Conservation (phyloP, 2,113 vertebrate genomes). For the Cavia porcellus region DNA sequence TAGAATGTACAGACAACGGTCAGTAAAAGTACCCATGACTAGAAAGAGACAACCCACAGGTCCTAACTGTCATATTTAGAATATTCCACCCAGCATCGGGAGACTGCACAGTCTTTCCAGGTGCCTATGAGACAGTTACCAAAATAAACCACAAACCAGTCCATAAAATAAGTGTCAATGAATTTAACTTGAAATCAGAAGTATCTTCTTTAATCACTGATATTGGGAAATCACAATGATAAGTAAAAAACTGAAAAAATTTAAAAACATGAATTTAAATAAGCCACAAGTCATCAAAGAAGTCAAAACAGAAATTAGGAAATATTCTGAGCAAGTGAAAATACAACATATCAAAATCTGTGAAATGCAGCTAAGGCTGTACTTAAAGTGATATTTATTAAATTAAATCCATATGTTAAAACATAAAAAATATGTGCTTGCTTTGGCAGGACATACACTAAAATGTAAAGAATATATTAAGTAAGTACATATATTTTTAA, state of each 20-base stretch:
- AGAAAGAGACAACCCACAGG: neutral
- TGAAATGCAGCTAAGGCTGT: neutral
- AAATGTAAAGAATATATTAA: neutral
- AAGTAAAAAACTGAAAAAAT: conserved; percentile 38
- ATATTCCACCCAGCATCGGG: neutral
- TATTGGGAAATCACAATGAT: conserved; percentile 31
- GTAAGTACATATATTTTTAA: neutral
- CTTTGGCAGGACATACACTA: neutral
- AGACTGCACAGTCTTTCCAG: neutral
- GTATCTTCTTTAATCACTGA: conserved; percentile 18
- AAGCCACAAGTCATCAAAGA: neutral
- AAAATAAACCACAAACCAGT: conserved; percentile 42
- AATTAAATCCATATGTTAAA: conserved; percentile 24
- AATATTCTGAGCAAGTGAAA: conserved; percentile 39
- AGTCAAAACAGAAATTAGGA: conserved; percentile 26
- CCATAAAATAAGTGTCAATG: conserved; percentile 21
- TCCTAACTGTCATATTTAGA: neutral
- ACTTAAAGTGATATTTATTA: neutral
- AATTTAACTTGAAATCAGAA: conserved; percentile 34
- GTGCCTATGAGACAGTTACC: neutral
- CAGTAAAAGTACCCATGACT: neutral
- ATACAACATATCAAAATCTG: neutral
- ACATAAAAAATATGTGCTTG: neutral
- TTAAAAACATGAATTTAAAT: conserved; percentile 47
- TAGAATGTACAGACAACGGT: neutral